Evolutionary conservation across 2,797 vertebrate genomes (phyloP), one percentile per base, ranked within the genome.

Genomic region (Poeciliopsis presidionis): DNA sequence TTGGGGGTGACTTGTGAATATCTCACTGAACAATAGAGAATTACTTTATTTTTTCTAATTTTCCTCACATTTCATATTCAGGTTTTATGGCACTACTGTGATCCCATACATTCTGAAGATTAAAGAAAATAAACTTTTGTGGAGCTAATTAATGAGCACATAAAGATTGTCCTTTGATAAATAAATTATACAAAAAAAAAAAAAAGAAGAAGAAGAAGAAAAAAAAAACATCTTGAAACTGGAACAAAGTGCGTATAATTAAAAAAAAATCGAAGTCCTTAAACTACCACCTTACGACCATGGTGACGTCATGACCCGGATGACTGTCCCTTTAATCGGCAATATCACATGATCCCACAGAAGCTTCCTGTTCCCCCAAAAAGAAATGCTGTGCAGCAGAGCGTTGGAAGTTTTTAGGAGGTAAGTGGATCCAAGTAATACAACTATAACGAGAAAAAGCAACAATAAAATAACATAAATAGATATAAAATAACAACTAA

Each of bases 261-360:
- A 30, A 59, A 30, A 39, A 36, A 39, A 9, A 33, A 22, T 28
- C 13, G 55, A 57, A 33, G 61, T 39, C 61, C 20, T 2, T 51
- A 51, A 51, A 51, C 49, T 8, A 3, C 49, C 7, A 22, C 22
- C 20, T 55, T 45, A 6, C 4, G 0, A 25, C 51, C 22, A 25
- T 25, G 7, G 11, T 45, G 12, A 45, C 7, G 5, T 36, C 63
- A 2, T 9, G 13, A 11, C n/a, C 4, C 20, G 70, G 14, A 43
- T 30, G 43, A 7, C 6, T 43, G 4, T 5, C 20, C 2, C 51
- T 74, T 43, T 53, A n/a, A 12, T 71, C 33, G 12, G 2, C 1
- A 5, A 8, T 0, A 61, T 87, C 83, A 81, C 49, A 55, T 85
- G 84, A 86, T 80, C 72, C 25, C 8, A 55, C 73, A 53, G 25